Evolutionary conservation across 1,140 invertebrate genomes (phyloP).

Genomic region (Sinella curviseta): DNA sequence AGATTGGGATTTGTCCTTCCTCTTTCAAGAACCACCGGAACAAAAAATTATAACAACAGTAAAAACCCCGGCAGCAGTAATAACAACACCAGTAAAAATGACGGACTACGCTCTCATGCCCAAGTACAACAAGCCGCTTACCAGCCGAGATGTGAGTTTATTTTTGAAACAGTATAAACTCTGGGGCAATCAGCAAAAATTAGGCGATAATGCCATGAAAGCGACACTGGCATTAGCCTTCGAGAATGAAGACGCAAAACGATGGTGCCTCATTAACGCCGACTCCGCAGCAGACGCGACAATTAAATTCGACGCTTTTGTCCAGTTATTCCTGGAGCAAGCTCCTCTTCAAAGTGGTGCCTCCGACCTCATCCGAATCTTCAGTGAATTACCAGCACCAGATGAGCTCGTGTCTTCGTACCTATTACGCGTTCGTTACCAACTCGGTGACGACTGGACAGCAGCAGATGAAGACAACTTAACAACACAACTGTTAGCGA

Average conservation of each 20-base stretch:
- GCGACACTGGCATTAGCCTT: background rate
- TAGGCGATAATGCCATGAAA: background rate
- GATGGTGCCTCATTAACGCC: background rate
- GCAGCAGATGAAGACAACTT: background rate
- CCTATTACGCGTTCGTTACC: background rate
- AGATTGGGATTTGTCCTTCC: too few species aligned
- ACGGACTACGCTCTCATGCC: background rate
- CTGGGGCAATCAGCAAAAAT: background rate
- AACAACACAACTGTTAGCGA: background rate
- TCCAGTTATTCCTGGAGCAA: background rate
- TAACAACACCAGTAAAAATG: background rate
- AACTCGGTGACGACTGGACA: conserved; percentile 4
- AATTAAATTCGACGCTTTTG: background rate
- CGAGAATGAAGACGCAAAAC: background rate
- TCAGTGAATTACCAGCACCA: background rate
- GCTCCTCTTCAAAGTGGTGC: background rate
- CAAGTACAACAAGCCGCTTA: background rate
- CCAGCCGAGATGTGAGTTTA: background rate
- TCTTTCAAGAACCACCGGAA: too few species aligned
- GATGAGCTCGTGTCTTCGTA: background rate
- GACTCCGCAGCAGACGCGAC: background rate
- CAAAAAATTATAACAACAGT: too few species aligned
- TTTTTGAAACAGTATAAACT: background rate
- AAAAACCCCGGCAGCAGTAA: too few species aligned
- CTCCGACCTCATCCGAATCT: background rate